Evolutionary conservation across 2,888 invertebrate genomes (phyloP).

Genomic region (Callyntrura guangdongensis): DNA sequence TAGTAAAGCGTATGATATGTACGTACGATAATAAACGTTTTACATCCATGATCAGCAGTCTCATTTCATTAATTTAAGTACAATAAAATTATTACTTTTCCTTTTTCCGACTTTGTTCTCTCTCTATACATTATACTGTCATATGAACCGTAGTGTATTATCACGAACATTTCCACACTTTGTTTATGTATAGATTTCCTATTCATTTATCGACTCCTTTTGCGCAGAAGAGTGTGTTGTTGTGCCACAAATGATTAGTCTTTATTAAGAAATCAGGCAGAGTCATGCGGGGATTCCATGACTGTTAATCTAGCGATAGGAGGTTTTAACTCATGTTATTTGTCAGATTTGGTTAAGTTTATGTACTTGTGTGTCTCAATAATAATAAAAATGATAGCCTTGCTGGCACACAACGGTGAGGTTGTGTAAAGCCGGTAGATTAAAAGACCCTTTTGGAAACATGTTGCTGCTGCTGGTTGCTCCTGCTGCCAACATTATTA

Average conservation of each 20-base stretch:
- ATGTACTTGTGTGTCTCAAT: conserved; percentile 37
- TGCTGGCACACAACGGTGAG: conserved; percentile 20
- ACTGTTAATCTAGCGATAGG: conserved; percentile 42
- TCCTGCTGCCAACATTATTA: conserved; percentile 63
- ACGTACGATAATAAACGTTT: conserved; percentile 78
- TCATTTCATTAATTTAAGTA: conserved; percentile 42
- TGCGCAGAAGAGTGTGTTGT: not conserved
- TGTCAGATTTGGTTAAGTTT: conserved; percentile 63
- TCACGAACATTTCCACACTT: not conserved
- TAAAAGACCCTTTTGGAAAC: conserved; percentile 52
- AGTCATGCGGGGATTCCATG: conserved; percentile 35
- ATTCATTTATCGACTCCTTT: too few relatives aligned
- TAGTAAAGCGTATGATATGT: conserved; percentile 87
- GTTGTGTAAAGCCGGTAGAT: conserved; percentile 62
- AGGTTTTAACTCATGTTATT: conserved; percentile 61
- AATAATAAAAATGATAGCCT: conserved; percentile 22
- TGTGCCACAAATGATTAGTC: conserved; percentile 5
- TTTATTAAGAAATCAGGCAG: conserved; percentile 59
- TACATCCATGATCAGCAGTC: conserved; percentile 34
- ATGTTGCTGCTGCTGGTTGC: conserved; percentile 51
- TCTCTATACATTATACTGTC: not conserved
- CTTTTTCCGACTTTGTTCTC: conserved; percentile 1
- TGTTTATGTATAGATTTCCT: too few relatives aligned
- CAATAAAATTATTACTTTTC: conserved; percentile 4
- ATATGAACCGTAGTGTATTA: not conserved